Evolutionary conservation across 2,797 vertebrate genomes (phyloP).

Genomic region (Sebastes oblongus): DNA sequence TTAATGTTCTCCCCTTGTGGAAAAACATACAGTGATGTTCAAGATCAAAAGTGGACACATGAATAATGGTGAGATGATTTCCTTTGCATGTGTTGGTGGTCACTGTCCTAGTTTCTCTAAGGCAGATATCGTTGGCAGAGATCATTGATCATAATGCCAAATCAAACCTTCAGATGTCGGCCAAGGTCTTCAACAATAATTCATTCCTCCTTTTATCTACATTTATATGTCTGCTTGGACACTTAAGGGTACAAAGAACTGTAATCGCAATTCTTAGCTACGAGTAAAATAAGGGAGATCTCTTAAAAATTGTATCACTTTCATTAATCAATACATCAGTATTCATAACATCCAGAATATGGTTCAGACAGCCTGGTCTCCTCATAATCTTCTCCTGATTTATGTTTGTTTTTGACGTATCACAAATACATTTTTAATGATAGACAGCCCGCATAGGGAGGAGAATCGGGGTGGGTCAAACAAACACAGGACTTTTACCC

Average conservation of each 20-base stretch:
- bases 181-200: constrained; percentile 34
- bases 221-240: constrained; percentile 25
- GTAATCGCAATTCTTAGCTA: neutral
- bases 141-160: constrained; percentile 56
- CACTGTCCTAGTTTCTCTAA: constrained; percentile 38
- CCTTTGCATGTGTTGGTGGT: constrained; percentile 24
- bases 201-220: constrained; percentile 47
- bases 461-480: too few species aligned
- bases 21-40: neutral
- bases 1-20: neutral
- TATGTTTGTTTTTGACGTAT: too few species aligned
- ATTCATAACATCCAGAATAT: neutral
- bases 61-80: neutral
- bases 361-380: too few species aligned
- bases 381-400: too few species aligned
- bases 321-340: neutral
- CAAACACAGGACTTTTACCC: too few species aligned
- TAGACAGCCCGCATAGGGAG: too few species aligned
- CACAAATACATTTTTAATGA: too few species aligned
- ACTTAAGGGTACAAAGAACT: neutral
- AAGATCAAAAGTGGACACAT: constrained; percentile 36
- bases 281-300: neutral
- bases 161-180: constrained; percentile 52
- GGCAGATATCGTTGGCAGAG: constrained; percentile 7
- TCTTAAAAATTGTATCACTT: neutral